A percentile compares a stretch with the other conserved stretches of the same genome.
phyloP scores from a whole-genome alignment of 1,140 invertebrate genomes.

The Papilio machaon region DNA sequence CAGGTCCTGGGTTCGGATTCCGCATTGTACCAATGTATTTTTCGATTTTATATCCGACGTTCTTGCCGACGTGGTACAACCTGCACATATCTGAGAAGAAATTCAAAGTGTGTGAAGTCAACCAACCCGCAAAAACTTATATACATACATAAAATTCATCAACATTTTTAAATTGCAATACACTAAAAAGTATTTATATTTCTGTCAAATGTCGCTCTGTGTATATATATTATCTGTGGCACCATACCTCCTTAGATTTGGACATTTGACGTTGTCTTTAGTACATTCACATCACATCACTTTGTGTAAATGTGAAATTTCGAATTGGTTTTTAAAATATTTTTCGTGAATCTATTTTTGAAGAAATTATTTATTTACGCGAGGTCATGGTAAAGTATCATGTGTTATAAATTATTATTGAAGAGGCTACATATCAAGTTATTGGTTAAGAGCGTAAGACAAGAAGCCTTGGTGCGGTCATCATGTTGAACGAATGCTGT shows the following conservation, averaged over 20 bases:
- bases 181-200: conserved; percentile 31
- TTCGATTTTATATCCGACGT: no score
- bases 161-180: no score
- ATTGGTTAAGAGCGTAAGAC: conserved; percentile 54
- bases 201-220: conserved; percentile 38
- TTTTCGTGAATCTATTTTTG: conserved; percentile 80
- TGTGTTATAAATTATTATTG: conserved; percentile 72
- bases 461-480: conserved; percentile 58
- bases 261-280: conserved; percentile 60
- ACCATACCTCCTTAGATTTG: conserved; percentile 46
- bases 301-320: conserved; percentile 77
- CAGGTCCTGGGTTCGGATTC: no score
- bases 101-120: no score
- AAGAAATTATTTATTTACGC: conserved; percentile 77
- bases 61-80: no score
- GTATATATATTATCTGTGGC: conserved; percentile 57
- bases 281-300: conserved; percentile 62
- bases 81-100: no score
- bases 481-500: conserved; percentile 79
- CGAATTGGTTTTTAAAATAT: conserved; percentile 76
- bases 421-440: conserved; percentile 50
- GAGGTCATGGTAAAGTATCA: conserved; percentile 73
- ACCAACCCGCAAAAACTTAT: no score
- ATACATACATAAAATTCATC: no score
- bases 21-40: no score